Evolutionary conservation across 1,140 invertebrate species (phyloP).

Genomic region (Drosophila varians): DNA sequence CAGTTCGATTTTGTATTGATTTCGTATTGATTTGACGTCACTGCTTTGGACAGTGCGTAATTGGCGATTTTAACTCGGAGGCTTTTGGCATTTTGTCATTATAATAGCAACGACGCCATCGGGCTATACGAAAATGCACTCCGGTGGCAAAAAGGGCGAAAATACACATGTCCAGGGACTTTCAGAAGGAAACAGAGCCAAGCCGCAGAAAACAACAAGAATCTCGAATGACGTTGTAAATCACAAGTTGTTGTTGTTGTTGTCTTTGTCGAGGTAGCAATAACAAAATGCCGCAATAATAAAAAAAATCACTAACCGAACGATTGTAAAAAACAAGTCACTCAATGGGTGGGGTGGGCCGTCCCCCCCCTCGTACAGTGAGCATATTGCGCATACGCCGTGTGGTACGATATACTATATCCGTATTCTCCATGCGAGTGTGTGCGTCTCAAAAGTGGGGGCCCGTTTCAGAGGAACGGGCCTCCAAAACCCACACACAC

Average conservation of each 20-base stretch:
- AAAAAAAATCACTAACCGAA: constrained; percentile 67
- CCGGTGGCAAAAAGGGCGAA: constrained; percentile 7
- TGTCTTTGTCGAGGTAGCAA: constrained; percentile 62
- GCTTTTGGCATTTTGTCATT: background rate
- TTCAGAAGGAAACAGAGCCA: too few relatives aligned
- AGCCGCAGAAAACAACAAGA: background rate
- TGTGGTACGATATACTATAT: constrained; percentile 38
- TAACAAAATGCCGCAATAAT: constrained; percentile 48
- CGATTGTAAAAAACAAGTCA: constrained; percentile 51
- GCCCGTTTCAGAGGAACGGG: constrained; percentile 58
- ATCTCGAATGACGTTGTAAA: constrained; percentile 45
- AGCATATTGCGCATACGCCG: constrained; percentile 67
- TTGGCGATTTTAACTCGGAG: background rate
- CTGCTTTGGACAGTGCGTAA: constrained; percentile 15
- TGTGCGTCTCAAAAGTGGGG: constrained; percentile 48
- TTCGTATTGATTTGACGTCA: constrained; percentile 28
- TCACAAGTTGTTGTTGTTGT: background rate
- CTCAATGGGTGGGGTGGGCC: too few relatives aligned
- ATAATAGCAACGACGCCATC: background rate
- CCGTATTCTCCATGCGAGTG: constrained; percentile 19
- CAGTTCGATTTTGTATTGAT: background rate
- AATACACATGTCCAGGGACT: constrained; percentile 36
- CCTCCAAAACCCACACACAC: constrained; percentile 54
- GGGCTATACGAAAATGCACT: background rate
- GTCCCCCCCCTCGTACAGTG: constrained; percentile 11